These are phyloP conservation scores for Lerema accius DNA, from an alignment of 1,140 invertebrate species.

Conservation along the genomic window DNA sequence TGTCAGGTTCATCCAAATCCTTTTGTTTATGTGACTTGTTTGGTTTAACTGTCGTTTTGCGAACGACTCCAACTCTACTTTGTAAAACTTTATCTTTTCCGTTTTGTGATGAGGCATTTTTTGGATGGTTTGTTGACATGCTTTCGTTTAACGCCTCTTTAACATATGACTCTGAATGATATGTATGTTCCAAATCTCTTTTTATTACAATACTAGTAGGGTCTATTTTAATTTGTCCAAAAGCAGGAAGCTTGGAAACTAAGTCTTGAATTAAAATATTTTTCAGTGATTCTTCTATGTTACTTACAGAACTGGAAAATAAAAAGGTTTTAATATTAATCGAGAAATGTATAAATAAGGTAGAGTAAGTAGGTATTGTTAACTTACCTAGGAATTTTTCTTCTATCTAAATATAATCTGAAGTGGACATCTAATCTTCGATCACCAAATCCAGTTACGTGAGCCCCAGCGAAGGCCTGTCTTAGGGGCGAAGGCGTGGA, in stretches of 20 bases:
- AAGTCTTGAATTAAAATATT: slow-evolving; percentile 87
- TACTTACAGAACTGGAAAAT: slow-evolving; percentile 83
- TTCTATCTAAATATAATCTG: slow-evolving; percentile 88
- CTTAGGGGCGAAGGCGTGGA: slow-evolving; percentile 80
- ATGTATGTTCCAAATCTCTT: slow-evolving; percentile 83
- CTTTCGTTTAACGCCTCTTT: slow-evolving; percentile 76
- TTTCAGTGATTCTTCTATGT: slow-evolving; percentile 86
- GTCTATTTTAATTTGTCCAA: slow-evolving; percentile 87
- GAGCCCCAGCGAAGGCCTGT: slow-evolving; percentile 84
- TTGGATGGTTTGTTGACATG: slow-evolving; percentile 59
- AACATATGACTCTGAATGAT: slow-evolving; percentile 74
- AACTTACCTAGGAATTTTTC: slow-evolving; percentile 87
- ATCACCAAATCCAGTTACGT: slow-evolving; percentile 88
- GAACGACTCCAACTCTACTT: slow-evolving; percentile 79
- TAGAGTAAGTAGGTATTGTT: background rate
- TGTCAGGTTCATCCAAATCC: slow-evolving; percentile 80
- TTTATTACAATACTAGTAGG: slow-evolving; percentile 85
- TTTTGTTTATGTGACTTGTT: slow-evolving; percentile 64
- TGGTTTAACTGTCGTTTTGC: slow-evolving; percentile 80
- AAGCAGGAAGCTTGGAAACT: slow-evolving; percentile 84
- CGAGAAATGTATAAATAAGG: background rate
- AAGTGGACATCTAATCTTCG: slow-evolving; percentile 89
- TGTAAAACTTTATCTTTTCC: slow-evolving; percentile 74
- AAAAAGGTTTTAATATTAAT: slow-evolving; percentile 22
- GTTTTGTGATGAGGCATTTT: slow-evolving; percentile 54